phyloP scores from a whole-genome alignment of 1,140 invertebrate genomes.

The Cydia splendana region DNA sequence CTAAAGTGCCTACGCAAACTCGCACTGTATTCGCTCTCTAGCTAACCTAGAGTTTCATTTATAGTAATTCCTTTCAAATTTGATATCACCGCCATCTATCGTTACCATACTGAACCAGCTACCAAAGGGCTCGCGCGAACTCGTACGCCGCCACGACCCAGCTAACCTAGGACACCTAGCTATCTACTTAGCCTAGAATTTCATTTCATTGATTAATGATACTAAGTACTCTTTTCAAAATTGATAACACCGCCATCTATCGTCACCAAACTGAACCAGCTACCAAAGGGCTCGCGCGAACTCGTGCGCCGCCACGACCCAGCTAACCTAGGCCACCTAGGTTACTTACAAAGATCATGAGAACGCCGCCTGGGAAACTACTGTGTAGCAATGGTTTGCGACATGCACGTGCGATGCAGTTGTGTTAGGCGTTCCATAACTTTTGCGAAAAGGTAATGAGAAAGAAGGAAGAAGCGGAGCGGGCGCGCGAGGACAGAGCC shows the following conservation, averaged over 20 bases:
- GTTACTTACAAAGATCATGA: conserved; percentile 6
- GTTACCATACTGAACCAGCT: not conserved
- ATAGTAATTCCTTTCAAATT: not conserved
- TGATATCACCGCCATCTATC: conserved; percentile 26
- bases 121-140: not conserved
- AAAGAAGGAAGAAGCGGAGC: no score
- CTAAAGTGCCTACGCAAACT: not conserved
- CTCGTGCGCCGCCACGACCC: not conserved
- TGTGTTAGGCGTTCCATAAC: not conserved
- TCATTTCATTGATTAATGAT: no score
- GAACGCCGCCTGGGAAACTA: conserved; percentile 2
- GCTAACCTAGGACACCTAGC: conserved; percentile 5
- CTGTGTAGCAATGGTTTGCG: not conserved
- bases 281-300: not conserved
- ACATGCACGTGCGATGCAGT: not conserved
- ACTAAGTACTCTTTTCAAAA: not conserved
- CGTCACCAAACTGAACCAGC: not conserved
- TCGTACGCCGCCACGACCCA: not conserved
- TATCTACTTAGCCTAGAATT: no score
- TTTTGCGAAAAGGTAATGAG: no score
- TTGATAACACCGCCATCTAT: conserved; percentile 24
- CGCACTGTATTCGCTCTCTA: no score
- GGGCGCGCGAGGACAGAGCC: no score
- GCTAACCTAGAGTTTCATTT: not conserved
- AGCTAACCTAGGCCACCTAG: conserved; percentile 9